These are phyloP conservation scores for Erebia palarica DNA, from an alignment of 2,888 invertebrate species.

Conservation along the genomic window DNA sequence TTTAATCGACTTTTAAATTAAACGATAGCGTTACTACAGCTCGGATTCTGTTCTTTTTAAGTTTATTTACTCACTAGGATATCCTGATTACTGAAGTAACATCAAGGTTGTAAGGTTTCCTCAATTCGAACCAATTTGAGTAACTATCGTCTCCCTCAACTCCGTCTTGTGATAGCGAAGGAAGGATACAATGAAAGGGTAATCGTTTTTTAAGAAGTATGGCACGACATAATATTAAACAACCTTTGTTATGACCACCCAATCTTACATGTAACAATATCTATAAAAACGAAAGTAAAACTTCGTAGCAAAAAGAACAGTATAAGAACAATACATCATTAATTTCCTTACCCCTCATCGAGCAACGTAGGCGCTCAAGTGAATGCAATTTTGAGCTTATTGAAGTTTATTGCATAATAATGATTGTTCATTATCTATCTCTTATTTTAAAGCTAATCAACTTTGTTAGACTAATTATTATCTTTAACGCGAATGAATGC, in stretches of 20 bases:
- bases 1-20: background rate
- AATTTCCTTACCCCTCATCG: slow-evolving; percentile 22
- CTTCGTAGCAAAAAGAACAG: slow-evolving; percentile 5
- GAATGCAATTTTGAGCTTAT: slow-evolving; percentile 32
- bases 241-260: slow-evolving; percentile 14
- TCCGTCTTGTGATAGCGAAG: background rate
- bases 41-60: background rate
- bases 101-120: background rate
- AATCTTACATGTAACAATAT: slow-evolving; percentile 20
- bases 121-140: background rate
- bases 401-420: slow-evolving; percentile 31
- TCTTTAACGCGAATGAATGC: slow-evolving; percentile 34
- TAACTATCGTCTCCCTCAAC: background rate
- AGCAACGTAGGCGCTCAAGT: slow-evolving; percentile 25
- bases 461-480: slow-evolving; percentile 29
- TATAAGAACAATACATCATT: slow-evolving; percentile 26
- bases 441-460: slow-evolving; percentile 29
- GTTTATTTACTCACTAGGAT: background rate
- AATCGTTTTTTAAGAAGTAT: background rate
- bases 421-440: slow-evolving; percentile 26
- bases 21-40: background rate
- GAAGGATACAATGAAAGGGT: too few species aligned
- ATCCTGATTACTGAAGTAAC: slow-evolving; percentile 1
- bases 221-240: background rate
- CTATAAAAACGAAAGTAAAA: slow-evolving; percentile 18